Evolutionary conservation across 2,888 invertebrate genomes (phyloP).

Genomic region (Seladonia tumulorum): DNA sequence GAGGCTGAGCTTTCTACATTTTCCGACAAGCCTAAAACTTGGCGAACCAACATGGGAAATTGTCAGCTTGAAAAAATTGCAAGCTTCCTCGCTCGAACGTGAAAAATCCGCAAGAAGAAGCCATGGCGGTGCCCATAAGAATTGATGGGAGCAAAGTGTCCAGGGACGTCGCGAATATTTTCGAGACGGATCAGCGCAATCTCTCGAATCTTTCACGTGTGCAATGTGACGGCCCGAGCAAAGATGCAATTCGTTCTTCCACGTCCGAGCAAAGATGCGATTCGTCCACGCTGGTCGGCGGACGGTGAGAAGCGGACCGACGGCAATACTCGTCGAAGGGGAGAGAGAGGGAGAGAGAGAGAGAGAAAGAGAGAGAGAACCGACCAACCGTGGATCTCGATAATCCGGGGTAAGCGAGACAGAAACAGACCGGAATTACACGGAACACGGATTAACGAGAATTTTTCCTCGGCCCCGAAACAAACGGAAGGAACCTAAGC

Average conservation of each 20-base stretch:
- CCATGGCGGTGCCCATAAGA: neutral
- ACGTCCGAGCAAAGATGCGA: neutral
- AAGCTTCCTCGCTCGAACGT: neutral
- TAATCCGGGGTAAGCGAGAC: slow-evolving; percentile 7
- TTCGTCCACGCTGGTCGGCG: neutral
- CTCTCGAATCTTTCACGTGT: neutral
- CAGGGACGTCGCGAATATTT: neutral
- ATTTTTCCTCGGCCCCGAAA: neutral
- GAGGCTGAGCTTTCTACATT: neutral
- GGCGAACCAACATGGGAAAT: neutral
- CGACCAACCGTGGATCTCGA: neutral
- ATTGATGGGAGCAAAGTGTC: neutral
- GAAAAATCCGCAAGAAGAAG: neutral
- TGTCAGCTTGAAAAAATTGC: neutral
- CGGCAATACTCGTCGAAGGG: neutral
- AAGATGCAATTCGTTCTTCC: neutral
- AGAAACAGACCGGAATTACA: neutral
- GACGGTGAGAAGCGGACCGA: slow-evolving; percentile 4
- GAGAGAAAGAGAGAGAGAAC: neutral
- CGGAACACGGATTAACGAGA: neutral
- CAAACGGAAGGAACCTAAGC: neutral
- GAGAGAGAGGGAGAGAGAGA: neutral
- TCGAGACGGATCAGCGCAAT: neutral
- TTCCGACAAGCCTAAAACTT: neutral
- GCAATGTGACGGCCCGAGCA: neutral